phyloP scores from a whole-genome alignment of 2,797 vertebrate genomes.

The Pantherophis alleghaniensis region DNA sequence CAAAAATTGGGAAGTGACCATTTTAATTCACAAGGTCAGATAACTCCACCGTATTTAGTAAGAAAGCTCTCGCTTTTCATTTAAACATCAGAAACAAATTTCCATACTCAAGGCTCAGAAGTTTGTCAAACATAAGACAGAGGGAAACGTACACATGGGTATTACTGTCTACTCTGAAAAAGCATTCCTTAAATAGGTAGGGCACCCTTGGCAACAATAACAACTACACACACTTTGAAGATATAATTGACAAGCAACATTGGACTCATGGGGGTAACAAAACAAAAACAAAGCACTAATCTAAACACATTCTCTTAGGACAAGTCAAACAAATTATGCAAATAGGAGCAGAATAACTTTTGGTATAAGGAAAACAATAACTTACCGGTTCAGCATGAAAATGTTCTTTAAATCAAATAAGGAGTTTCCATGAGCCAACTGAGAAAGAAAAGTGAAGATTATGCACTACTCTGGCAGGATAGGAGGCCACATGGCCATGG shows the following conservation, averaged over 20 bases:
- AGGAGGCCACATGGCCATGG: neutral
- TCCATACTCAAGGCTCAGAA: neutral
- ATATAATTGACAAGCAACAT: neutral
- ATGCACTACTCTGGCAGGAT: neutral
- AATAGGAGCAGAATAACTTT: slow-evolving; percentile 4
- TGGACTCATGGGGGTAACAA: neutral
- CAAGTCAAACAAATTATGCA: slow-evolving; percentile 12
- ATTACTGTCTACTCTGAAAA: neutral
- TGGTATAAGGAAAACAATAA: neutral
- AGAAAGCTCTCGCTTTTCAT: neutral
- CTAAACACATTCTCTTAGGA: slow-evolving; percentile 5
- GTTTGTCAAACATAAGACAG: neutral
- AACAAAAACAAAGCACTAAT: neutral
- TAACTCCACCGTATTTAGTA: neutral
- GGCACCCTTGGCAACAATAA: neutral
- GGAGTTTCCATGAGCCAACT: slow-evolving; percentile 1
- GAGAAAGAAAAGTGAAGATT: neutral
- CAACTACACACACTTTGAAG: neutral
- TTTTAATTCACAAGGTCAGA: neutral
- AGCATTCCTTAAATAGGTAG: neutral
- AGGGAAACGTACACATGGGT: neutral
- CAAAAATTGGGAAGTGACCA: neutral
- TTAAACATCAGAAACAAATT: neutral
- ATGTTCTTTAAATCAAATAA: slow-evolving; percentile 32
- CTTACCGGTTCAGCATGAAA: slow-evolving; percentile 38